A percentile compares a stretch with the other conserved stretches of the same genome.
Evolutionary conservation across 1,140 invertebrate species (phyloP).

Genomic region (Hestina assimilis): DNA sequence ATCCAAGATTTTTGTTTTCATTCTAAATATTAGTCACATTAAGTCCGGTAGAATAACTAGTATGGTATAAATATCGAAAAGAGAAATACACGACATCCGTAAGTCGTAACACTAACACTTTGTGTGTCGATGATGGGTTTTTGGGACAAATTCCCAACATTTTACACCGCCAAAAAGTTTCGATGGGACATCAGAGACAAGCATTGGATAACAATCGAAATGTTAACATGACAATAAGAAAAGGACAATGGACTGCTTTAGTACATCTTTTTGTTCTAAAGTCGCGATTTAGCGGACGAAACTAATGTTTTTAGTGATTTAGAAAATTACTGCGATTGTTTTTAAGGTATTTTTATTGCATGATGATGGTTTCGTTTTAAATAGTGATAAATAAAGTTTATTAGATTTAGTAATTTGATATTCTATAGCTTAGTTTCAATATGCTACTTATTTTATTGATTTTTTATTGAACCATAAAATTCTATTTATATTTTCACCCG

Average conservation of each 20-base stretch:
- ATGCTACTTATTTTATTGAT: too few species aligned
- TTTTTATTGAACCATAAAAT: too few species aligned
- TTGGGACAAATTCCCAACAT: slow-evolving; percentile 43
- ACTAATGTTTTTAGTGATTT: background rate
- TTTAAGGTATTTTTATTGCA: too few species aligned
- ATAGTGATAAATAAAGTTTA: too few species aligned
- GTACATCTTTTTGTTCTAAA: slow-evolving; percentile 13
- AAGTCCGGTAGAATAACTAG: background rate
- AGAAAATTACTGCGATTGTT: background rate
- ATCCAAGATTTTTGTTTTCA: too few species aligned
- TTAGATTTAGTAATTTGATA: too few species aligned
- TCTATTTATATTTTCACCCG: too few species aligned
- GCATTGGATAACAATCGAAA: slow-evolving; percentile 63
- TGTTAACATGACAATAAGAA: slow-evolving; percentile 57
- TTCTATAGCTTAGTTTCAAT: too few species aligned
- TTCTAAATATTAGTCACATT: background rate
- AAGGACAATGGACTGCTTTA: slow-evolving; percentile 32
- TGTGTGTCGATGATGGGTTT: slow-evolving; percentile 19
- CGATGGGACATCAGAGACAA: slow-evolving; percentile 39
- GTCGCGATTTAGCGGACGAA: background rate
- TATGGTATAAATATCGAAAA: background rate
- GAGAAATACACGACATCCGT: background rate
- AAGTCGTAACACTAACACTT: slow-evolving; percentile 18
- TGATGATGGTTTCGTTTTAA: too few species aligned
- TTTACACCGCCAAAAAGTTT: slow-evolving; percentile 52